Conservation (phyloP, 2,797 vertebrate species). For the Paguma larvata region DNA sequence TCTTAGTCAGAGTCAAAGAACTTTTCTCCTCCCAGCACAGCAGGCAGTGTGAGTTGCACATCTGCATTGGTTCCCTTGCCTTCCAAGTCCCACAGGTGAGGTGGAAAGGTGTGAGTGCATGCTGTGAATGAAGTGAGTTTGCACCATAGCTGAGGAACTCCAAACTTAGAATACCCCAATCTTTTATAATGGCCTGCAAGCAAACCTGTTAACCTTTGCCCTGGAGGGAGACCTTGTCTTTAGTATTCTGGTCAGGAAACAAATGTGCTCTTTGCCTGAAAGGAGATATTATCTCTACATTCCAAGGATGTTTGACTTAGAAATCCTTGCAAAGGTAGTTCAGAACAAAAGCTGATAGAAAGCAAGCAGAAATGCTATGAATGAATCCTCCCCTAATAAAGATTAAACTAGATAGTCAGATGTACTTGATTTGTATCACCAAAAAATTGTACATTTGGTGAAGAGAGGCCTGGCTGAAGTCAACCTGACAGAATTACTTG, state of each 20-base stretch:
- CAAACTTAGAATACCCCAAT: not conserved
- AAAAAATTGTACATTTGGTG: not conserved
- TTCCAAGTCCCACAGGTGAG: not conserved
- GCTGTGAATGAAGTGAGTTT: not conserved
- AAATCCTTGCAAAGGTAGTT: not conserved
- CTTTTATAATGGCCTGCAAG: not conserved
- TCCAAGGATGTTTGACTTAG: not conserved
- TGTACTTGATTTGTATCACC: not conserved
- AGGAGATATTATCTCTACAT: not conserved
- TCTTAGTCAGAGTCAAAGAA: not conserved
- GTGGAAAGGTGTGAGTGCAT: not conserved
- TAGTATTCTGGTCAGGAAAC: not conserved
- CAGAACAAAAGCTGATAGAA: not conserved
- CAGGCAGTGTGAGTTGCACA: not conserved
- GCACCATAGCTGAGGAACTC: not conserved
- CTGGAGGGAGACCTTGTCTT: not conserved
- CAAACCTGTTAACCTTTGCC: not conserved
- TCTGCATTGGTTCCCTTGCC: not conserved
- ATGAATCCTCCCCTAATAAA: not conserved
- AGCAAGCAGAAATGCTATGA: not conserved
- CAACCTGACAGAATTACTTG: not conserved
- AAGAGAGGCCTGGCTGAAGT: not conserved
- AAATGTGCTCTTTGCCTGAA: not conserved
- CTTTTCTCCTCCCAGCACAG: not conserved
- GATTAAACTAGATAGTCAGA: constrained; percentile 8